A percentile compares a stretch with the other conserved stretches of the same genome.
phyloP scores from a whole-genome alignment of 2,113 vertebrate genomes.

The Melanerpes formicivorus region DNA sequence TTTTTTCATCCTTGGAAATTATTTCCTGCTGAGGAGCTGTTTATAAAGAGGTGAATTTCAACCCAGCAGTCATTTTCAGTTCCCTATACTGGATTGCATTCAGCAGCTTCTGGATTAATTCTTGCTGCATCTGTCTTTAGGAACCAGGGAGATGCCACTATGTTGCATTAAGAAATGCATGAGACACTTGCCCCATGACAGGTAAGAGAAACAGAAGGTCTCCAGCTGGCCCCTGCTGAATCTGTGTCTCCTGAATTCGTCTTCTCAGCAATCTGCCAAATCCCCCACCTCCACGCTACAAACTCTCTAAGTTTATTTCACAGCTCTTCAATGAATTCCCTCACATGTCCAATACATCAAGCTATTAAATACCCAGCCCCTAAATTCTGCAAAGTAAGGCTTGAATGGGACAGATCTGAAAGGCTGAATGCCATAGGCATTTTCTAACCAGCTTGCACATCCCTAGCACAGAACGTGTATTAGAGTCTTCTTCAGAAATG shows the following conservation, averaged over 20 bases:
- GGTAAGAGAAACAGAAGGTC: neutral
- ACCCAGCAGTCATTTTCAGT: neutral
- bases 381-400: neutral
- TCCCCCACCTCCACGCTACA: neutral
- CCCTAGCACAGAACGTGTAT: neutral
- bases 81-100: neutral
- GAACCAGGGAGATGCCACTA: neutral
- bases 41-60: neutral
- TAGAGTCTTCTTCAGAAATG: neutral
- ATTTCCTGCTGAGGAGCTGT: neutral
- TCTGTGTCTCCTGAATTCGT: neutral
- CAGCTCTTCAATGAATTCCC: neutral
- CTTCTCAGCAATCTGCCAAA: neutral
- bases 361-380: neutral
- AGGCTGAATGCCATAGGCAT: neutral
- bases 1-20: neutral
- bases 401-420: neutral
- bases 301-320: neutral
- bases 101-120: conserved; percentile 1
- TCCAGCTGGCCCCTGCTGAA: neutral
- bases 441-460: neutral
- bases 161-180: neutral
- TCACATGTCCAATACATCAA: neutral
- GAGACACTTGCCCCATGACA: neutral
- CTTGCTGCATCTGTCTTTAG: neutral